Base-by-base conservation (phyloP, 2,888 invertebrate genomes). In the Synanthedon andrenaeformis region DNA sequence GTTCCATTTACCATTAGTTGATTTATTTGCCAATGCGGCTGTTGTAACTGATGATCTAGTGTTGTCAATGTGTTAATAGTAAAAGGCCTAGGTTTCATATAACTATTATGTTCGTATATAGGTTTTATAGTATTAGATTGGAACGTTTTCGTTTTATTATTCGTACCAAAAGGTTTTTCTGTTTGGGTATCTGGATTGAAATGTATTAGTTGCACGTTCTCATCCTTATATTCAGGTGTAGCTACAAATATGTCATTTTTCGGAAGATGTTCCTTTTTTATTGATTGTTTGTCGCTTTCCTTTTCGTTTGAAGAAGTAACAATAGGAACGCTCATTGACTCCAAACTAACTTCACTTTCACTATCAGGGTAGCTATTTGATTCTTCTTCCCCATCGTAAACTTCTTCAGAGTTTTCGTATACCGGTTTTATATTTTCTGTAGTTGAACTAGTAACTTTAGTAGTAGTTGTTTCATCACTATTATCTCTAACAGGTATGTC, bases 21-120 rank as follows among this genome's bases (percentile, higher is more conserved):
- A 63, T 87, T 87, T 19, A 87, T 87, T 61, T 87, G 87, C 87
- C 87, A 87, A 60, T 87, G 87, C 11, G 87, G 87, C 63, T 86
- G 85, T 56, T 87, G 87, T 48, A 86, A 59, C 59, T 86, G 86
- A 63, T 85, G 82, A 57, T 86, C 86, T 41, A 86, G 68, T 12
- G 81, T 75, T 12, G 71, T 64, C 5, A 70, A 61, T 35, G 73
- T 73, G 54, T 76, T 79, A 2, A 79, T 64, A 23, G 82, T 78
- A 62, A 88, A 88, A 10, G 88, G 88, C 59, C 85, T 78, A 11
- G 88, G 88, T 60, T 78, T 80, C 63, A 70, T 72, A 52, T 76
- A 71, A 3, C 68, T 59, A 59, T 74, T 73, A 14, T 67, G 67
- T 49, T 72, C 72, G 55, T 78, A 75, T 52, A 79, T 72, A 11